A percentile compares a stretch with the other conserved stretches of the same genome.
Evolutionary conservation across 2,888 invertebrate species (phyloP).

Genomic region (Mythimna albipuncta): DNA sequence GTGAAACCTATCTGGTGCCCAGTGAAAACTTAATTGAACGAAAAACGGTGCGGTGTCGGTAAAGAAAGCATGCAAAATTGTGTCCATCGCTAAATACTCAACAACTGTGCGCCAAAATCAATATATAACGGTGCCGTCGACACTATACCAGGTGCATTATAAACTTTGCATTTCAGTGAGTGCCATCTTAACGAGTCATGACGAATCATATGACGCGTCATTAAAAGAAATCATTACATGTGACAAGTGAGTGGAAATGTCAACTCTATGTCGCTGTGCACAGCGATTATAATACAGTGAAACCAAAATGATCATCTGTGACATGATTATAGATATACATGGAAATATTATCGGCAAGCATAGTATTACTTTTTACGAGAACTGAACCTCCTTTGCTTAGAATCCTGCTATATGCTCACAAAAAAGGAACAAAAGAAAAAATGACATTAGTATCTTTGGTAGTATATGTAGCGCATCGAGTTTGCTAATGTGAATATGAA

Average conservation of each 20-base stretch:
- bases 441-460: constrained; percentile 87
- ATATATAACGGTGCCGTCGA: constrained; percentile 90
- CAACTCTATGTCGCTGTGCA: constrained; percentile 76
- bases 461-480: constrained; percentile 75
- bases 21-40: constrained; percentile 87
- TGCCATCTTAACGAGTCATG: constrained; percentile 86
- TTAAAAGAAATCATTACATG: constrained; percentile 92
- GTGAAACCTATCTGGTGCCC: constrained; percentile 88
- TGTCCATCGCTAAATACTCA: constrained; percentile 91
- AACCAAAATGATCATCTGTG: constrained; percentile 78
- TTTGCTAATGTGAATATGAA: constrained; percentile 68
- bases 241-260: constrained; percentile 92
- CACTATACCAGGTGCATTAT: constrained; percentile 89
- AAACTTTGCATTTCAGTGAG: constrained; percentile 91
- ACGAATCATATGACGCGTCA: constrained; percentile 78
- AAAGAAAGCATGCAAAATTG: constrained; percentile 91
- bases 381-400: constrained; percentile 89
- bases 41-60: constrained; percentile 89
- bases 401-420: constrained; percentile 90
- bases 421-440: constrained; percentile 87
- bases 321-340: constrained; percentile 81
- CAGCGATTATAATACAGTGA: constrained; percentile 78
- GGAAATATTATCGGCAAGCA: constrained; percentile 87
- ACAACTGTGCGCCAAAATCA: constrained; percentile 91
- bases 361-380: constrained; percentile 87